phyloP scores from a whole-genome alignment of 2,797 vertebrate genomes.

The Chanos chanos region DNA sequence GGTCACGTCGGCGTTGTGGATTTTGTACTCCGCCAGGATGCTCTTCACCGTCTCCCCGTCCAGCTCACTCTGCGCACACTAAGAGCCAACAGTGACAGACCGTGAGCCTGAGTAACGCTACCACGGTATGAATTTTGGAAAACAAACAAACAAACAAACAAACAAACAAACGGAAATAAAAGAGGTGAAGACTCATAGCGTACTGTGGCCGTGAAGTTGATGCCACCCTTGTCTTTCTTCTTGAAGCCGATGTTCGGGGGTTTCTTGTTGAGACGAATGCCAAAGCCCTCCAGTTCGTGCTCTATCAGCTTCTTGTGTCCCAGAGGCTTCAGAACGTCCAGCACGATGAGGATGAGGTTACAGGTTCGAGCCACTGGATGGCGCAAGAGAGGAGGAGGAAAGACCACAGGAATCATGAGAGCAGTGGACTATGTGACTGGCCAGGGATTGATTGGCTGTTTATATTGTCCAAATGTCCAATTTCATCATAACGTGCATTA shows the following conservation, averaged over 20 bases:
- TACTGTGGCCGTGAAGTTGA: slow-evolving; percentile 91
- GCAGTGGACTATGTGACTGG: too few relatives aligned
- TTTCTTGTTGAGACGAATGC: slow-evolving; percentile 94
- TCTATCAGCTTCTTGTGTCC: slow-evolving; percentile 97
- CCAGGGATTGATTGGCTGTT: too few relatives aligned
- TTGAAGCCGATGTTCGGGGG: slow-evolving; percentile 98
- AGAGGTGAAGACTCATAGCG: neutral
- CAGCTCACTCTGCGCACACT: slow-evolving; percentile 91
- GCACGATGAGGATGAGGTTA: slow-evolving; percentile 95
- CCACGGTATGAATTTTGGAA: too few relatives aligned
- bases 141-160: neutral
- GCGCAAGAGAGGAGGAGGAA: neutral
- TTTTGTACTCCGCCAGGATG: slow-evolving; percentile 95
- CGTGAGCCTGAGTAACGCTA: too few relatives aligned
- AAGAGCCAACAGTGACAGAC: neutral
- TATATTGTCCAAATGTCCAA: too few relatives aligned
- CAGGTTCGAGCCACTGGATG: slow-evolving; percentile 91
- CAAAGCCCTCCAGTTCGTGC: slow-evolving; percentile 95
- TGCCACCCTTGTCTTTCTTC: slow-evolving; percentile 98
- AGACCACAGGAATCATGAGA: neutral
- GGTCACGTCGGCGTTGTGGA: slow-evolving; percentile 95
- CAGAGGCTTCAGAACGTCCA: slow-evolving; percentile 95
- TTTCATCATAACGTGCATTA: too few relatives aligned
- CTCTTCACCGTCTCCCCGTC: slow-evolving; percentile 93
- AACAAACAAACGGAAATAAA: neutral